Conservation (phyloP, 2,888 invertebrate species). For the Pseudoips prasinana region DNA sequence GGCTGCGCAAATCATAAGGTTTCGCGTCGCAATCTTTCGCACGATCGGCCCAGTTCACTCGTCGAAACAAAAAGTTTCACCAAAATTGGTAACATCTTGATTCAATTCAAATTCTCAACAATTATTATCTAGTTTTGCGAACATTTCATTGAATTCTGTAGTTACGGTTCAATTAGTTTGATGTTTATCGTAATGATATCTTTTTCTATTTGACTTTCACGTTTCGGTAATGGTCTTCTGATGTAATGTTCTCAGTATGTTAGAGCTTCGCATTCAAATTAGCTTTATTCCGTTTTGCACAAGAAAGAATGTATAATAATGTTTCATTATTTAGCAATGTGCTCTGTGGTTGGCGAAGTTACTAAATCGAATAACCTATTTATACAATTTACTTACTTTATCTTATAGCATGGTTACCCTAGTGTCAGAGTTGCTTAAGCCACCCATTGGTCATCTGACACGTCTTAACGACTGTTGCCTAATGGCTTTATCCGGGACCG, state of each 20-base stretch:
- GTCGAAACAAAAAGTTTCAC: conserved; percentile 36
- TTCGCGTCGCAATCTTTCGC: conserved; percentile 37
- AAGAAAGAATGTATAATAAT: too few relatives aligned
- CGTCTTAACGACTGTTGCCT: too few relatives aligned
- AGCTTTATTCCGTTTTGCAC: too few relatives aligned
- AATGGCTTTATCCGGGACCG: too few relatives aligned
- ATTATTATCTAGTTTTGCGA: conserved; percentile 23
- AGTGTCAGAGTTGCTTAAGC: too few relatives aligned
- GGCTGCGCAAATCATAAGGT: conserved; percentile 5
- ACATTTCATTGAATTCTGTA: conserved; percentile 19
- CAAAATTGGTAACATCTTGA: conserved; percentile 49
- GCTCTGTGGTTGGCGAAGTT: too few relatives aligned
- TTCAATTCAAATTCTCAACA: conserved; percentile 36
- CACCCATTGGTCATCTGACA: too few relatives aligned
- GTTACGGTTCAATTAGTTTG: conserved; percentile 30
- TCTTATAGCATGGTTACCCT: too few relatives aligned
- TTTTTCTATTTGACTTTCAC: conserved; percentile 19
- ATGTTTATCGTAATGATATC: conserved; percentile 32
- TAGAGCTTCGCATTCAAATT: too few relatives aligned
- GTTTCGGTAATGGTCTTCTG: conserved; percentile 6
- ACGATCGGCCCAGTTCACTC: conserved; percentile 45
- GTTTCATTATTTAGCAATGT: too few relatives aligned
- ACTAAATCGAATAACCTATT: too few relatives aligned
- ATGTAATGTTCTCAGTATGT: conserved; percentile 2
- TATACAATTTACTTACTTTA: too few relatives aligned